phyloP scores from a whole-genome alignment of 2,113 vertebrate species.

The Ramphastos sulfuratus region DNA sequence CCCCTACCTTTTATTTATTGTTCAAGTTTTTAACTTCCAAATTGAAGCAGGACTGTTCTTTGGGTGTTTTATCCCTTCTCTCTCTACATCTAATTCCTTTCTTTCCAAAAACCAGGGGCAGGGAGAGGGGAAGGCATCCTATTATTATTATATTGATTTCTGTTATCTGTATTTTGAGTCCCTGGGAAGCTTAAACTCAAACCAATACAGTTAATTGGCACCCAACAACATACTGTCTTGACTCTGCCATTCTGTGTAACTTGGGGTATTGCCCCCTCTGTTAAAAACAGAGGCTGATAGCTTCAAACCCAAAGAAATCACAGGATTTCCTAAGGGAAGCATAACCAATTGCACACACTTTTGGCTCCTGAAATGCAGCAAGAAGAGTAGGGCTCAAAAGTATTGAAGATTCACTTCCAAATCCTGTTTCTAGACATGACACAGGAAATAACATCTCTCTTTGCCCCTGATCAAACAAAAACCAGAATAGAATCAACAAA shows the following conservation, averaged over 20 bases:
- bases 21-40: too few species aligned
- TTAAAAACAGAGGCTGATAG: not conserved
- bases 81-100: too few species aligned
- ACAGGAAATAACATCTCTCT: not conserved
- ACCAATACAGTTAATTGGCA: too few species aligned
- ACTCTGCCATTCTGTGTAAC: not conserved
- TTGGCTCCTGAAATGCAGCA: not conserved
- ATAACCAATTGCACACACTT: not conserved
- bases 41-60: too few species aligned
- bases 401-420: not conserved
- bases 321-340: not conserved
- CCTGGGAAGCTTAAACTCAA: too few species aligned
- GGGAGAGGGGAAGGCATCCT: too few species aligned
- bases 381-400: not conserved
- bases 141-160: too few species aligned
- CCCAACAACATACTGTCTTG: not conserved
- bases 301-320: not conserved
- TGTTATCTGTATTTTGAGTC: too few species aligned
- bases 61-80: too few species aligned
- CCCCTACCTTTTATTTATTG: too few species aligned
- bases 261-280: not conserved
- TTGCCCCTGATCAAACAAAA: not conserved
- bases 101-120: too few species aligned
- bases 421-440: accelerated
- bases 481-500: not conserved